Evolutionary conservation across 2,888 invertebrate genomes (phyloP), one percentile per base, ranked within the genome.

Genomic region (Petrolisthes cinctipes): DNA sequence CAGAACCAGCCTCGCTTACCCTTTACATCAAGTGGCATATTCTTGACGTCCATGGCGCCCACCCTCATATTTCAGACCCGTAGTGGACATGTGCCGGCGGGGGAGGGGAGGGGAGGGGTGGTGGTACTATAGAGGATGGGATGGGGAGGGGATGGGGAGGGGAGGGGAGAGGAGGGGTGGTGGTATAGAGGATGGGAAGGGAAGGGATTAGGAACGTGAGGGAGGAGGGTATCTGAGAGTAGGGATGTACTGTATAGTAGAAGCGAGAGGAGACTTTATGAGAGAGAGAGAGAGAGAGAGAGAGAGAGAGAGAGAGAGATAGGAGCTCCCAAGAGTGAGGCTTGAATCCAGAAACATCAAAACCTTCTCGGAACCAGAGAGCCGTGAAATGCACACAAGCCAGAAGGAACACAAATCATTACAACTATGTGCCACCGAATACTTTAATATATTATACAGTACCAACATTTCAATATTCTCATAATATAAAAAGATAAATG

Each of bases 211-310:
- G 11, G 79, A 79, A n/a, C 20, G 20, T 54, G 79, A 56, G 9
- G 56, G 20, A 37, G 78, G 78, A 51, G 5, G 51, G 53, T 51
- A 53, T 51, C 0, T 51, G 5, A 14, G n/a, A n/a, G 56, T 56
- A 5, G 66, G 5, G 14, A 4, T 76, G 76, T 9, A 79, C 54
- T 37, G 51, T 76, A 76, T 76, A 17, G 53, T 37, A n/a, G 37
- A 37, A 37, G 37, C 37, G 37, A 37, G 37, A 37, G 37, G 37
- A 37, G 37, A 37, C 37, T 37, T 37, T 9, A 73, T 17, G 73
- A 73, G 73, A 73, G 73, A 73, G 73, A 73, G 73, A 73, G 73
- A 73, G 73, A 73, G 73, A 73, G 73, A 73, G 73, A 73, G 76
- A 51, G 76, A 76, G 76, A 76, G 76, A 37, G 7, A 53, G 54